phyloP scores from a whole-genome alignment of 1,140 invertebrate species.

The Vanessa atalanta region DNA sequence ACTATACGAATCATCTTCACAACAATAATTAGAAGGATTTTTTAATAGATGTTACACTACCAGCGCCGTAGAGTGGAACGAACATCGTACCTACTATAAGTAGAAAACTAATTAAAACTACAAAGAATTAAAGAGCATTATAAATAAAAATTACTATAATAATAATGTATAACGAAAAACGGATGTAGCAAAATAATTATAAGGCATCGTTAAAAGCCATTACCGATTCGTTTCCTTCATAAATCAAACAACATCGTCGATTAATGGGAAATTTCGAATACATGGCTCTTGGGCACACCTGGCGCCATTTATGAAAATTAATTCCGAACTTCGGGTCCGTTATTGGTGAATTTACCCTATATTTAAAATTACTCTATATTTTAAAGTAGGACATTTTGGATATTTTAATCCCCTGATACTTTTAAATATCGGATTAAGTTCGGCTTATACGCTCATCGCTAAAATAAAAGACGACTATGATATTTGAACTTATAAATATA shows the following conservation, averaged over 20 bases:
- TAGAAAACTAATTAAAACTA: too few relatives aligned
- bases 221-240: conserved; percentile 41
- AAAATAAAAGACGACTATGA: too few relatives aligned
- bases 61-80: too few relatives aligned
- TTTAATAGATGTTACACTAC: not conserved
- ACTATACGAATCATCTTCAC: too few relatives aligned
- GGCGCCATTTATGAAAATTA: conserved; percentile 50
- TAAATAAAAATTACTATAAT: not conserved
- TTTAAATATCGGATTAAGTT: too few relatives aligned
- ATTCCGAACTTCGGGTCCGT: conserved; percentile 40
- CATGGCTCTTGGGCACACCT: conserved; percentile 50
- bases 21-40: too few relatives aligned
- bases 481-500: too few relatives aligned
- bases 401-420: too few relatives aligned
- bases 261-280: conserved; percentile 50
- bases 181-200: conserved; percentile 13
- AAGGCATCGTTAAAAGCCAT: conserved; percentile 20
- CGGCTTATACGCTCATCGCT: too few relatives aligned
- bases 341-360: conserved; percentile 26
- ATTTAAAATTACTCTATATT: not conserved
- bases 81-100: too few relatives aligned
- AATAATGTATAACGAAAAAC: not conserved
- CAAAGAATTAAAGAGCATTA: too few relatives aligned
- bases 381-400: conserved; percentile 13
- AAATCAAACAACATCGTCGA: conserved; percentile 46